A percentile compares a stretch with the other conserved stretches of the same genome.
phyloP scores from a whole-genome alignment of 2,888 invertebrate genomes.

The Drosophila peninsularis region DNA sequence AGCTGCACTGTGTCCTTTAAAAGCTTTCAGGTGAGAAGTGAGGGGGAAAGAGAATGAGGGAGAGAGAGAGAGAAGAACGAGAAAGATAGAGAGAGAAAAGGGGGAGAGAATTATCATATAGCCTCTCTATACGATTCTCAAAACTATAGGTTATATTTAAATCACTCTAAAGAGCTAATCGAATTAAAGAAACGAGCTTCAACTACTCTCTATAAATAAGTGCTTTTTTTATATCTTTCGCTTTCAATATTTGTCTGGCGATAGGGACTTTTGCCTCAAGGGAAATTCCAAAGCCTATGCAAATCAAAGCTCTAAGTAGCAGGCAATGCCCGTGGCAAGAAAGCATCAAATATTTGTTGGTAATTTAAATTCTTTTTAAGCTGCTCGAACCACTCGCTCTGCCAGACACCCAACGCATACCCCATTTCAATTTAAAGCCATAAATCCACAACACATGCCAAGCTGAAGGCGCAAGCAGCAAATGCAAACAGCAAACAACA shows the following conservation, averaged over 20 bases:
- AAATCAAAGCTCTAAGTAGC: conserved; percentile 26
- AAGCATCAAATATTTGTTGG: conserved; percentile 47
- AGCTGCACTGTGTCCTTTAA: too few species aligned
- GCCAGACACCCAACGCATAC: conserved; percentile 26
- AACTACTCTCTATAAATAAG: neutral
- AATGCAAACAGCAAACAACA: conserved; percentile 47
- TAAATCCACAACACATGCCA: conserved; percentile 66
- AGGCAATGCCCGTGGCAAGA: conserved; percentile 11
- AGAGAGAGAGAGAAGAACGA: too few species aligned
- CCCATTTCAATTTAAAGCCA: conserved; percentile 55
- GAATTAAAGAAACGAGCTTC: neutral
- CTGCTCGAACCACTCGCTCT: conserved; percentile 29
- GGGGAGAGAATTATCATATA: too few species aligned
- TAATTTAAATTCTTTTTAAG: conserved; percentile 60
- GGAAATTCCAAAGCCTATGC: conserved; percentile 34
- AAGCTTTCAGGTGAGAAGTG: too few species aligned
- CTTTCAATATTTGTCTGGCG: neutral
- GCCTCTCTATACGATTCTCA: neutral
- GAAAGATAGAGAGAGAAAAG: too few species aligned
- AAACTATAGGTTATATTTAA: neutral
- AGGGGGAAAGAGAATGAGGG: too few species aligned
- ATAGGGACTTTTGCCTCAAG: neutral
- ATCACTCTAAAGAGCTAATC: neutral
- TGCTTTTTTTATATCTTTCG: conserved; percentile 3
- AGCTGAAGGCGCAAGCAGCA: conserved; percentile 21